Evolutionary conservation across 2,113 vertebrate genomes (phyloP).

Genomic region (Ranitomeya imitator): DNA sequence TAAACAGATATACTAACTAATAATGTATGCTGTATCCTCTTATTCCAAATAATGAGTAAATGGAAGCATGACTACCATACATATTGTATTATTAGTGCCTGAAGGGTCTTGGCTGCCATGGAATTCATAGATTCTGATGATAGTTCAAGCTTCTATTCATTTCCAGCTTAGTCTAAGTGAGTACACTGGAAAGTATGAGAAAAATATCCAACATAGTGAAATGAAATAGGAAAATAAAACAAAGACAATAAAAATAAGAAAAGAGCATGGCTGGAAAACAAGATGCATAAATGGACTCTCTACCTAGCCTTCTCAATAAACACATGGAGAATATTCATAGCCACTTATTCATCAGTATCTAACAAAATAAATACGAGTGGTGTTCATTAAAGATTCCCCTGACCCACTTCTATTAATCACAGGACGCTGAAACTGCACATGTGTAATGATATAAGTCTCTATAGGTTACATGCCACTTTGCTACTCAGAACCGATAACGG

Average conservation of each 20-base stretch:
- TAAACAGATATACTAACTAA: neutral
- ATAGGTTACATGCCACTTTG: too few species aligned
- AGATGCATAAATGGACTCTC: neutral
- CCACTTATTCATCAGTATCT: neutral
- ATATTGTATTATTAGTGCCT: neutral
- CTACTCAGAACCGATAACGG: too few species aligned
- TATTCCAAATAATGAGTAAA: neutral
- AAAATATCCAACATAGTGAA: neutral
- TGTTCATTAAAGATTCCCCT: too few species aligned
- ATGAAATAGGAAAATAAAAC: constrained; percentile 6
- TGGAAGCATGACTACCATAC: neutral
- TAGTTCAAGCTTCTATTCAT: constrained; percentile 21
- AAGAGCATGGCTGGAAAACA: neutral
- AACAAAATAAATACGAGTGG: too few species aligned
- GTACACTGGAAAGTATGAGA: neutral
- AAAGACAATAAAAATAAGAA: neutral
- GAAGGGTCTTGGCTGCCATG: neutral
- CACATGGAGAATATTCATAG: neutral
- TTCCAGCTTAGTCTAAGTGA: neutral
- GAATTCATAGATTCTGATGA: neutral
- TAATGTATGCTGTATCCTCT: neutral
- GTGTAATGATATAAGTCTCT: too few species aligned
- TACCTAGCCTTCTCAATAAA: neutral
- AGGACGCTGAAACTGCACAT: too few species aligned
- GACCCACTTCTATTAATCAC: too few species aligned